Evolutionary conservation across 2,797 vertebrate genomes (phyloP), one percentile per base, ranked within the genome.

Genomic region (Sebastes iracundus): DNA sequence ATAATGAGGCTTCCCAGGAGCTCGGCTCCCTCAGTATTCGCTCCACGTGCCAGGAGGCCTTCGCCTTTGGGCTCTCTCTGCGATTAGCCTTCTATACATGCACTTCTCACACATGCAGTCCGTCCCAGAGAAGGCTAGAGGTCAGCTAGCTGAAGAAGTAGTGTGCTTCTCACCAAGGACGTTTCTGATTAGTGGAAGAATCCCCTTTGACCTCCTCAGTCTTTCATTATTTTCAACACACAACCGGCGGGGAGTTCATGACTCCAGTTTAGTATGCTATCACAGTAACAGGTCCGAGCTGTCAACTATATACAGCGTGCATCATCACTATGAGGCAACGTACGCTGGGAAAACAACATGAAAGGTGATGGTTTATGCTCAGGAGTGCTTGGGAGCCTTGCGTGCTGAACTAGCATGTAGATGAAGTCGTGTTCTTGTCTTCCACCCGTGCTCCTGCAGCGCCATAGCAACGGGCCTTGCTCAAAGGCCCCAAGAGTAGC

Each of bases 1-100:
- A 93, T 93, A 94, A 94, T 93, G 88, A 94, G 86, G 71, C 84
- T 91, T 89, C 90, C 85, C 82, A 82, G 72, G 86, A 90, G 90
- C 76, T 86, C 8, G 4, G 49, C 80, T 85, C 80, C 65, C 28
- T 94, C 90, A 87, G 88, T 88, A 94, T 94, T 91, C 90, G 1
- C 35, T 85, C 52, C 88, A 84, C 75, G 83, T 86, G 83, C 90
- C 82, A 82, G 67, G 74, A 86, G 87, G 75, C 83, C 74, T 87
- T 88, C 67, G 69, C 85, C 84, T 90, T 82, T 79, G 79, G 83
- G 83, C 87, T 82, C 66, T 82, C 72, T 79, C 70, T 1, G n/a
- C 22, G 60, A 90, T 88, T 73, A 79, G 65, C 84, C 77, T 82
- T 77, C 70, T 42, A 72, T 79, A 72, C 82, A 71, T 72, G 56